Evolutionary conservation across 2,797 vertebrate species (phyloP).

Genomic region (Allobates femoralis): DNA sequence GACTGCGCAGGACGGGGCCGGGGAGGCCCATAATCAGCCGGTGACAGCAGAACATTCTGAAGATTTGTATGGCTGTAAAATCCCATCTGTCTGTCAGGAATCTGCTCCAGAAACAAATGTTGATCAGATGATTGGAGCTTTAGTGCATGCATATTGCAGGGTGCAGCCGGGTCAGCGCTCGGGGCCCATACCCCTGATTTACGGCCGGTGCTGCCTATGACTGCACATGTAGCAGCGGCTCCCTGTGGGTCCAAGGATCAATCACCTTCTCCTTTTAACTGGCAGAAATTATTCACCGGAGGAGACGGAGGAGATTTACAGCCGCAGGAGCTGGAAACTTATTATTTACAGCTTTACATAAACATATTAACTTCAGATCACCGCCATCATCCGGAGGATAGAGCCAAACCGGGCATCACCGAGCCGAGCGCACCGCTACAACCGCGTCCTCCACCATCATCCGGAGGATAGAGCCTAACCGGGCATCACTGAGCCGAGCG

Average conservation of each 20-base stretch:
- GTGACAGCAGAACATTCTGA: constrained; percentile 30
- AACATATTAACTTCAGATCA: constrained; percentile 3
- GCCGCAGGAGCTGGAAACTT: background rate
- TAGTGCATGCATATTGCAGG: constrained; percentile 35
- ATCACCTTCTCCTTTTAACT: constrained; percentile 30
- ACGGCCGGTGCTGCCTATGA: constrained; percentile 1
- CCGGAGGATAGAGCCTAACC: no score
- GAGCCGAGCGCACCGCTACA: no score
- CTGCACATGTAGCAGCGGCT: constrained; percentile 9
- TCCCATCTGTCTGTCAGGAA: constrained; percentile 43
- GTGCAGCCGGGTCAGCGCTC: constrained; percentile 34
- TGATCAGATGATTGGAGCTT: constrained; percentile 14
- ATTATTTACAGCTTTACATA: constrained; percentile 35
- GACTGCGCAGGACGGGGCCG: constrained; percentile 14
- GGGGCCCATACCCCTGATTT: constrained; percentile 47
- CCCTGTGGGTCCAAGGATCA: constrained; percentile 14
- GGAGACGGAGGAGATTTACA: constrained; percentile 11
- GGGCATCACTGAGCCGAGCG: no score
- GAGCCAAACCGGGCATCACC: background rate
- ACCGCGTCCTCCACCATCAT: no score
- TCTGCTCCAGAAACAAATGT: constrained; percentile 25
- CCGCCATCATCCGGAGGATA: background rate
- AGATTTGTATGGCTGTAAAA: constrained; percentile 46
- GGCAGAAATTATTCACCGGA: constrained; percentile 23
- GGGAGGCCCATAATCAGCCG: constrained; percentile 20